Conservation (phyloP, 2,888 invertebrate genomes). For the Phyto melanocephala region DNA sequence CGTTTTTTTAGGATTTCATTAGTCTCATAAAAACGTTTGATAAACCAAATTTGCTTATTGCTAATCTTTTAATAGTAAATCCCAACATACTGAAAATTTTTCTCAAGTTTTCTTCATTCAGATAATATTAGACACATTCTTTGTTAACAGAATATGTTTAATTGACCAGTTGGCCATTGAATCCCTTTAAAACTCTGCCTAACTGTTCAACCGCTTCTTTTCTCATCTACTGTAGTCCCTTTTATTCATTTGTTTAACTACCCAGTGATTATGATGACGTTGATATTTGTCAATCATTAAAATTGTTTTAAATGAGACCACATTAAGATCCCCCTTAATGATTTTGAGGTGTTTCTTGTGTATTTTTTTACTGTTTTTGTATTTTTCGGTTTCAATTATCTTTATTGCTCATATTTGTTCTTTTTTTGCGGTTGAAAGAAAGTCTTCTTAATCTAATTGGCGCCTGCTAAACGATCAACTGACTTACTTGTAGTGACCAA, state of each 20-base stretch:
- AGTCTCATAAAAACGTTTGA: no score
- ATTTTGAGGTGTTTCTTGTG: conserved; percentile 12
- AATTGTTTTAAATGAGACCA: conserved; percentile 44
- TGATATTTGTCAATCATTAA: conserved; percentile 50
- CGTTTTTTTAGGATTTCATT: no score
- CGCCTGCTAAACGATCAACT: conserved; percentile 36
- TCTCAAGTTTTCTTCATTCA: no score
- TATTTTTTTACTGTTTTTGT: background rate
- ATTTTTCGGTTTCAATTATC: background rate
- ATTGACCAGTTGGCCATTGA: background rate
- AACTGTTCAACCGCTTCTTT: background rate
- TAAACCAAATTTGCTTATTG: no score
- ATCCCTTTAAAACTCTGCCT: background rate
- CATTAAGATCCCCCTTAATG: conserved; percentile 37
- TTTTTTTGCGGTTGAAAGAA: background rate
- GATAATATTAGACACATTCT: no score
- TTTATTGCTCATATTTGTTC: background rate
- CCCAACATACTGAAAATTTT: no score
- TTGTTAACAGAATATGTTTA: no score
- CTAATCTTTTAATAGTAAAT: no score
- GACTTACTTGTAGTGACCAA: background rate
- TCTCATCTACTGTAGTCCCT: no score
- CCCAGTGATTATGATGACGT: conserved; percentile 5
- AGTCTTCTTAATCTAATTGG: conserved; percentile 49
- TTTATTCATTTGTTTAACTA: background rate